A percentile compares a stretch with the other conserved stretches of the same genome.
Conservation (phyloP, 2,888 invertebrate genomes). For the Microplitis deprimator region DNA sequence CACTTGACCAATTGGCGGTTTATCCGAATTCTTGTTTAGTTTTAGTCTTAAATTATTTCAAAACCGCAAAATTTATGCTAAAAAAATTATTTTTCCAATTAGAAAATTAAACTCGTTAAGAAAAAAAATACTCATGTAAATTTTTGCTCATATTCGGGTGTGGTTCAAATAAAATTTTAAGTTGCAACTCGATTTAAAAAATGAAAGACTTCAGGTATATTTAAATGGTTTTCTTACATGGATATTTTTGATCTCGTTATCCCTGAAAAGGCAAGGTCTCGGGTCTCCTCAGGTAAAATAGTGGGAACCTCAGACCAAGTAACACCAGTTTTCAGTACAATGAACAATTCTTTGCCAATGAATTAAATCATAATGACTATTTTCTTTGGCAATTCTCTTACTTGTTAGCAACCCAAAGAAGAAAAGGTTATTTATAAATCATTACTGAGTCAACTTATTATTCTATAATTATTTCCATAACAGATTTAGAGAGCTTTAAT, state of each 20-base stretch:
- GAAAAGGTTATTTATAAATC: not conserved
- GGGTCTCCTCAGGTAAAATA: not conserved
- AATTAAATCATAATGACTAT: not conserved
- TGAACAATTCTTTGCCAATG: not conserved
- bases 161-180: too few relatives aligned
- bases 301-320: not conserved
- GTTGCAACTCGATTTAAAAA: too few relatives aligned
- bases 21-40: not conserved
- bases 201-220: too few relatives aligned
- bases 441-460: not conserved
- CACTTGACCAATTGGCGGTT: not conserved
- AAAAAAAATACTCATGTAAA: too few relatives aligned
- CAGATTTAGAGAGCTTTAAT: too few relatives aligned
- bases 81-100: too few relatives aligned
- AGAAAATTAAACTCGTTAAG: too few relatives aligned
- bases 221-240: too few relatives aligned
- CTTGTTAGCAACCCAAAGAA: not conserved
- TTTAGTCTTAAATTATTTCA: not conserved
- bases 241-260: not conserved
- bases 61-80: too few relatives aligned
- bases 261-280: not conserved
- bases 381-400: not conserved
- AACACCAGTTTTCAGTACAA: not conserved
- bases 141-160: too few relatives aligned
- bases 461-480: not conserved